Percentiles rank a stretch among this genome's conserved stretches.
phyloP scores from a whole-genome alignment of 2,888 invertebrate species.

The Pristionchus entomophagus region DNA sequence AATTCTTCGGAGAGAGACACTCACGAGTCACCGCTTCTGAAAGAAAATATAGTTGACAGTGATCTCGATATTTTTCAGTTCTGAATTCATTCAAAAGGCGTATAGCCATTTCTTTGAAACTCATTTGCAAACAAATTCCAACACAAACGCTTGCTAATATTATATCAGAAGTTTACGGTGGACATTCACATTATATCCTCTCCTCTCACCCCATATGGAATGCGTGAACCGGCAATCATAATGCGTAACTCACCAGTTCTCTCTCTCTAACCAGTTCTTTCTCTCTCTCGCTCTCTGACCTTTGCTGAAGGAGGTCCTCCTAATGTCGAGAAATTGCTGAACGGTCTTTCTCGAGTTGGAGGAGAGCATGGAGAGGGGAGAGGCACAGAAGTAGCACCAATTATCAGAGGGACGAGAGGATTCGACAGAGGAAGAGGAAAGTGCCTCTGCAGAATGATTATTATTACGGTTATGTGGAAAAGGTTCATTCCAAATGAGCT shows the following conservation, averaged over 20 bases:
- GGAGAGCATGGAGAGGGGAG: constrained; percentile 16
- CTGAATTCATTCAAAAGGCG: too few relatives aligned
- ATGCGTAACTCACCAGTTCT: too few relatives aligned
- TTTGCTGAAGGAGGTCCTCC: constrained; percentile 65
- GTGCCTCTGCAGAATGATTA: background rate
- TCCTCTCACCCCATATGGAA: background rate
- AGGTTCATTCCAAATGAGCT: too few relatives aligned
- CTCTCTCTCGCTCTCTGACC: constrained; percentile 48
- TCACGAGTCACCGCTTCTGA: constrained; percentile 62
- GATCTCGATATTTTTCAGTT: too few relatives aligned
- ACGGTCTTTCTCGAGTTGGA: constrained; percentile 43
- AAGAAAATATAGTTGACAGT: too few relatives aligned
- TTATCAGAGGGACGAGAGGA: background rate
- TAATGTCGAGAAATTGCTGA: constrained; percentile 63
- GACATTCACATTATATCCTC: background rate
- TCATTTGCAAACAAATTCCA: too few relatives aligned
- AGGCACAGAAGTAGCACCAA: constrained; percentile 46
- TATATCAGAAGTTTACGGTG: too few relatives aligned
- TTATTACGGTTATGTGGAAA: too few relatives aligned
- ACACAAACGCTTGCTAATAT: too few relatives aligned
- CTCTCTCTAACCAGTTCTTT: background rate
- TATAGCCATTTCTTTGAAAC: too few relatives aligned
- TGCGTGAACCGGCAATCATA: background rate
- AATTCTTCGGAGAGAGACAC: constrained; percentile 64
- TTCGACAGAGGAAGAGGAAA: constrained; percentile 10